Percentiles rank a stretch among this genome's conserved stretches.
phyloP scores from a whole-genome alignment of 2,888 invertebrate species.

The Microplitis manilae region DNA sequence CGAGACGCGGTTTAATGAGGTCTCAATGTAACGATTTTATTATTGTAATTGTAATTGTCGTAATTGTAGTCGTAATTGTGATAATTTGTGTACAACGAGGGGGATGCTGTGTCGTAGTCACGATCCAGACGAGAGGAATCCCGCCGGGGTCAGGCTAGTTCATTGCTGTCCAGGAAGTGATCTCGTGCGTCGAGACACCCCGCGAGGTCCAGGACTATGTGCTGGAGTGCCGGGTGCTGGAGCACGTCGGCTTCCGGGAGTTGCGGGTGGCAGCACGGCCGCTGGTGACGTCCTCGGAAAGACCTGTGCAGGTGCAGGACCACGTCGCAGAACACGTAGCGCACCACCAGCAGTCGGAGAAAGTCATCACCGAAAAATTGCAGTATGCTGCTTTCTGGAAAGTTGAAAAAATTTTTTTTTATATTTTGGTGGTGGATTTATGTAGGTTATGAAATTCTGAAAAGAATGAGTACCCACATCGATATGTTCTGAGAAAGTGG shows the following conservation, averaged over 20 bases:
- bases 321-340: slow-evolving; percentile 95
- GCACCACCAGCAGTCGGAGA: slow-evolving; percentile 87
- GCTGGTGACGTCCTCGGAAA: slow-evolving; percentile 87
- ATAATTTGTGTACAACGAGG: slow-evolving; percentile 63
- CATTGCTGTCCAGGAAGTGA: slow-evolving; percentile 78
- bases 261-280: slow-evolving; percentile 88
- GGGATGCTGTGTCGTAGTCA: slow-evolving; percentile 59
- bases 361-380: slow-evolving; percentile 97
- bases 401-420: not conserved
- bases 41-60: slow-evolving; percentile 70
- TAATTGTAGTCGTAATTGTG: slow-evolving; percentile 70
- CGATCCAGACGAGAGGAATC: slow-evolving; percentile 70
- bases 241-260: slow-evolving; percentile 90
- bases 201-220: slow-evolving; percentile 87
- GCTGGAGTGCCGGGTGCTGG: slow-evolving; percentile 86
- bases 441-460: not conserved
- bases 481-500: too few relatives aligned
- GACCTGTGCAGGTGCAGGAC: slow-evolving; percentile 90
- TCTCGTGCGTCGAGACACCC: slow-evolving; percentile 86
- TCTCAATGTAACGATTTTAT: slow-evolving; percentile 69
- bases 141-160: slow-evolving; percentile 77
- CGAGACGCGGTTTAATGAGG: slow-evolving; percentile 66
- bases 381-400: slow-evolving; percentile 73
- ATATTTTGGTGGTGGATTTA: not conserved
- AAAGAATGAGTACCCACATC: too few relatives aligned